Evolutionary conservation across 2,113 vertebrate species (phyloP), one percentile per base, ranked within the genome.

Genomic region (Oreochromis aureus): DNA sequence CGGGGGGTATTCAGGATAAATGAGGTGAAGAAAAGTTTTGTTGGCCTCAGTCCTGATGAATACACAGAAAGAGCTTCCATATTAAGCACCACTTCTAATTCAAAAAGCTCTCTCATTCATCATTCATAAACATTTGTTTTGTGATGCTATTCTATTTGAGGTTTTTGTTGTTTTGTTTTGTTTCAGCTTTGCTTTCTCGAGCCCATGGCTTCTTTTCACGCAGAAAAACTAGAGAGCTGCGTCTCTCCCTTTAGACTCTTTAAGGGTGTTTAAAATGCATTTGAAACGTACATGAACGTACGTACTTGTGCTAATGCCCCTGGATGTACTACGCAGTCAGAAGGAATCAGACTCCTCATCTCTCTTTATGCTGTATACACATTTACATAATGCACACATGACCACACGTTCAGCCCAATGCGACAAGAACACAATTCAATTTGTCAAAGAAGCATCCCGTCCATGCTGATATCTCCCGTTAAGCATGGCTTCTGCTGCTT

Each of bases 71-170:
- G 6, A 13, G 83, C 88, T 48, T 86, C 88, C 91, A 86, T 89
- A 86, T 94, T 91, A 91, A 89, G 86, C 82, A 66, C 82, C 84
- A 85, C 85, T 90, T 84, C 87, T 27, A 83, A 94, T 90, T 85
- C 89, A 55, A 82, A 88, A 85, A 87, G 61, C 85, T 13, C 66
- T 84, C 89, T 85, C 84, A 91, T 94, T 91, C 90, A 93, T 95
- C 94, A 90, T 93, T 92, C 87, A 91, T 90, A 89, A 91, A 92
- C 84, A 90, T 89, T 94, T 93, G 87, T 92, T 94, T 87, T 86
- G 71, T 34, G 73, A 55, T 12, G 79, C 89, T 88, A 36, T 92
- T 91, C 89, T 88, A 46, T 78, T 51, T 51, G 44, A 46, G 41
- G 15, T 19, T 76, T 32, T 51, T 4, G 6, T 78, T 78, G 22